Evolutionary conservation across 2,888 invertebrate species (phyloP), one percentile per base, ranked within the genome.

Genomic region (Caenorhabditis uteleia): DNA sequence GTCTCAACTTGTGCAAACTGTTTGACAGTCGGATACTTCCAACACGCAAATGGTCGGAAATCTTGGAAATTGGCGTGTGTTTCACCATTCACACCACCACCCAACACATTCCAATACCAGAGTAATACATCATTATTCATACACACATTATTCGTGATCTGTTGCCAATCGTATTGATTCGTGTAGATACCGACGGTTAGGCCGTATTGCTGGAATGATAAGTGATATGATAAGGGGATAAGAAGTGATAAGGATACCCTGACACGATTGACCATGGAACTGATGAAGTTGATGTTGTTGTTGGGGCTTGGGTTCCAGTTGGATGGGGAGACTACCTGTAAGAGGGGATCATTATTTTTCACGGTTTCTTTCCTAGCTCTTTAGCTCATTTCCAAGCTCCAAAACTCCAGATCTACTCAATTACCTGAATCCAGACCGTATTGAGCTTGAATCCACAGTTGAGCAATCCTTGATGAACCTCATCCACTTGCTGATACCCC

Each of bases 241-340:
- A 12, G 7, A 25, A 23, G 14, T n/a, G n/a, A 10, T 25, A 16
- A 5, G 43, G 56, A 46, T 27, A 70, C 73, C 54, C 54, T 61
- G 27, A 70, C 75, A 42, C 61, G 47, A 26, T 49, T 47, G 36
- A 68, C 51, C 36, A 73, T 59, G 25, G 44, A 45, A 43, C 55
- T 55, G 62, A 75, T 70, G 57, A 74, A 72, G 51, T 68, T 69
- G 45, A 61, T 34, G 64, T 76, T 74, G 45, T 42, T 42, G 7
- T 26, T 50, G 5, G 50, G 34, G 34, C 46, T 65, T 39, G 33
- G 36, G 38, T 48, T 45, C 76, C 76, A 76, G 62, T 69, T 73
- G 62, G 70, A 57, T 31, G 76, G 76, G 16, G 68, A 65, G 7
- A 74, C 72, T 21, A 76, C 75, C n/a, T n/a, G n/a, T n/a, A n/a